Conservation (phyloP, 2,888 invertebrate genomes). For the Xestoiulus laeticollis region DNA sequence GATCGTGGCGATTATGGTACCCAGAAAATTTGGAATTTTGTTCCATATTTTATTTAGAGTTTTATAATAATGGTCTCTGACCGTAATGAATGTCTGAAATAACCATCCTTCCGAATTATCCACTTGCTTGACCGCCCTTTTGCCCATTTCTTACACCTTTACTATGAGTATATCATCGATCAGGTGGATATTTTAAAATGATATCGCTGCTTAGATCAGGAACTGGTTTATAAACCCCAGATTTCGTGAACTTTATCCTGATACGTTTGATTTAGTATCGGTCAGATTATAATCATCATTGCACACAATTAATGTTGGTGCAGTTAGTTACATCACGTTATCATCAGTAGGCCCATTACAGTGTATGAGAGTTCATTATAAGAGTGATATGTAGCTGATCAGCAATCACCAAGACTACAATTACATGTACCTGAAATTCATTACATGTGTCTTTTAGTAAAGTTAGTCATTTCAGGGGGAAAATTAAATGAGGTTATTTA, state of each 20-base stretch:
- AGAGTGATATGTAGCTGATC: too few relatives aligned
- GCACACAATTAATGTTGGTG: not conserved
- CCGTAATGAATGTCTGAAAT: not conserved
- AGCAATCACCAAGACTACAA: too few relatives aligned
- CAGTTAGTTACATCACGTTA: too few relatives aligned
- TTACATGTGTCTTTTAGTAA: too few relatives aligned
- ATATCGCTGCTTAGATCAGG: not conserved
- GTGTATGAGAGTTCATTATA: too few relatives aligned
- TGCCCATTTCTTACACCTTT: not conserved
- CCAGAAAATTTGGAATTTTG: constrained; percentile 68
- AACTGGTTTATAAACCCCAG: not conserved
- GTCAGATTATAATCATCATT: not conserved
- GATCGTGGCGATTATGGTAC: constrained; percentile 70
- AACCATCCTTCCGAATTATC: not conserved
- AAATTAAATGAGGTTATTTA: too few relatives aligned
- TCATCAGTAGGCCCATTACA: too few relatives aligned
- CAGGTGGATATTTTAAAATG: not conserved
- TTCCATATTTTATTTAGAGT: constrained; percentile 54
- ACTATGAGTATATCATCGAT: not conserved
- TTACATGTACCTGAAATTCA: too few relatives aligned
- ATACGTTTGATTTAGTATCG: not conserved
- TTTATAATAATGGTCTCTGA: constrained; percentile 50
- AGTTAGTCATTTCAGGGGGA: too few relatives aligned
- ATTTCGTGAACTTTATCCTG: not conserved
- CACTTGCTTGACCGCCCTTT: not conserved